Evolutionary conservation across 2,113 vertebrate species (phyloP).

Genomic region (Callipepla squamata): DNA sequence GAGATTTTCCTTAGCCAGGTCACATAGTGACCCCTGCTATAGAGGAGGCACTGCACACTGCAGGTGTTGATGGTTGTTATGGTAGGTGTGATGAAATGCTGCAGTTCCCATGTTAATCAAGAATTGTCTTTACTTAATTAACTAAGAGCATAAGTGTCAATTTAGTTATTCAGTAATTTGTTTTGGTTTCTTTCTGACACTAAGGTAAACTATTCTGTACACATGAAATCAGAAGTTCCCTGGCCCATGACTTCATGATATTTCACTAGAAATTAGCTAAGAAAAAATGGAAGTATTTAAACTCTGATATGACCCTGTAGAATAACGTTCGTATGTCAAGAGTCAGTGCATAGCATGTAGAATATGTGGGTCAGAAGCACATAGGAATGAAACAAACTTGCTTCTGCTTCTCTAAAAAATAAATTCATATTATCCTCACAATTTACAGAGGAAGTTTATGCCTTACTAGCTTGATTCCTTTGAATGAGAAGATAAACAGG

Average conservation of each 20-base stretch:
- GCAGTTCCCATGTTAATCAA: background rate
- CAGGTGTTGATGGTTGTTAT: background rate
- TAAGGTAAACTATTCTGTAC: background rate
- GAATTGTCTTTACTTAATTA: background rate
- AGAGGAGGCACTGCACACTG: rapidly evolving
- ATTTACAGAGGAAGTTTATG: background rate
- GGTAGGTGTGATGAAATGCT: background rate
- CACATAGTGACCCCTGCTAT: background rate
- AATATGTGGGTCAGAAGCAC: background rate
- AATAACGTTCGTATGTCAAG: background rate
- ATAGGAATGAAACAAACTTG: background rate
- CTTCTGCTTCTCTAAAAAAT: background rate
- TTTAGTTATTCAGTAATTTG: background rate
- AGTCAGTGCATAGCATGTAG: background rate
- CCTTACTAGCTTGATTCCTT: background rate
- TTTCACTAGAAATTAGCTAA: slow-evolving; percentile 19
- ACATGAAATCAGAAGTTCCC: background rate
- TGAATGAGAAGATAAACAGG: background rate
- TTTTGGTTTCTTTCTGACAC: background rate
- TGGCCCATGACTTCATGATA: background rate
- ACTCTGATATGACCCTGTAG: background rate
- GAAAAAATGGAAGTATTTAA: background rate
- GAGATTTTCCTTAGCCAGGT: background rate
- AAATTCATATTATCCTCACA: background rate
- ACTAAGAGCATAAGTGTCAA: background rate